phyloP scores from a whole-genome alignment of 2,888 invertebrate species.

The Saturnia japonica region DNA sequence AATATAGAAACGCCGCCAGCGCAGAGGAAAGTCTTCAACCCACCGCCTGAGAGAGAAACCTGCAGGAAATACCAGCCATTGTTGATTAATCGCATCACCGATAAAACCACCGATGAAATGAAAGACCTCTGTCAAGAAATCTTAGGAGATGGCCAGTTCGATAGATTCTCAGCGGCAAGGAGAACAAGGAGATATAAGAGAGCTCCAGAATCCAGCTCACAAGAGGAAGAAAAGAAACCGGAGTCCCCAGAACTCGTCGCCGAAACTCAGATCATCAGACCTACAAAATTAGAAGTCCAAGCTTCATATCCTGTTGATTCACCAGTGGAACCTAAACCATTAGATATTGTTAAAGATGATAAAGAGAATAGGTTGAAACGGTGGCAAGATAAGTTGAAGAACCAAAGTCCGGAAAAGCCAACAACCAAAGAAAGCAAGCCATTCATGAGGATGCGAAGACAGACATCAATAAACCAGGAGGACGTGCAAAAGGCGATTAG shows the following conservation, averaged over 20 bases:
- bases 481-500: conserved; percentile 87
- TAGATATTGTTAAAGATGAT: conserved; percentile 71
- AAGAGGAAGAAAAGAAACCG: conserved; percentile 80
- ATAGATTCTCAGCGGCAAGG: conserved; percentile 90
- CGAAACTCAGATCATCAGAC: conserved; percentile 79
- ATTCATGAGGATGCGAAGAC: conserved; percentile 82
- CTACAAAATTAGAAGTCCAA: conserved; percentile 77
- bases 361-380: conserved; percentile 83
- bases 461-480: conserved; percentile 86
- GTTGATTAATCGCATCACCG: conserved; percentile 47
- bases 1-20: conserved; percentile 95
- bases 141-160: conserved; percentile 90
- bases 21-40: conserved; percentile 85
- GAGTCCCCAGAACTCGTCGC: conserved; percentile 73
- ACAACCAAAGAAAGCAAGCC: conserved; percentile 72
- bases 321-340: conserved; percentile 61
- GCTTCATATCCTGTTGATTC: conserved; percentile 74
- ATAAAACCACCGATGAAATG: conserved; percentile 67
- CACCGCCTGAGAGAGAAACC: conserved; percentile 83
- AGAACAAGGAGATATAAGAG: conserved; percentile 91
- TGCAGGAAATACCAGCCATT: conserved; percentile 79
- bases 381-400: conserved; percentile 87
- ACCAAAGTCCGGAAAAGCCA: conserved; percentile 73
- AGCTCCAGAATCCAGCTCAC: conserved; percentile 81
- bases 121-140: conserved; percentile 77